A percentile compares a stretch with the other conserved stretches of the same genome.
These are phyloP conservation scores for Urechis unicinctus DNA, from an alignment of 2,888 invertebrate species.

Conservation along the genomic window DNA sequence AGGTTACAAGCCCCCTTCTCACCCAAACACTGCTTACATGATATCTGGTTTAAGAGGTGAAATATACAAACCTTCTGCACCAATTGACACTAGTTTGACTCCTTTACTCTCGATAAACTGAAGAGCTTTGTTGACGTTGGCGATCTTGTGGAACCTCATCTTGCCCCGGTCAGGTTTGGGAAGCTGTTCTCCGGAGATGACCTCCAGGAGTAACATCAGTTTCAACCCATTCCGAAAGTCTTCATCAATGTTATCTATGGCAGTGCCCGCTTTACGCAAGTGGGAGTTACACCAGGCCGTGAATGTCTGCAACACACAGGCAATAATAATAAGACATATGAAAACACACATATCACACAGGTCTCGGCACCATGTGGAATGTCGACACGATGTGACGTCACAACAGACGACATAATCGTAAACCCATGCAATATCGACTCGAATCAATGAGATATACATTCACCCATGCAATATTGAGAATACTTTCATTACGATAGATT, in stretches of 20 bases:
- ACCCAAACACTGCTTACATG: too few relatives aligned
- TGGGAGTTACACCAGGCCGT: slow-evolving; percentile 99
- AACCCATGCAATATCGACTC: too few relatives aligned
- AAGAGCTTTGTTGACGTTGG: slow-evolving; percentile 98
- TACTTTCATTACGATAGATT: too few relatives aligned
- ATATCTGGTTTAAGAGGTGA: too few relatives aligned
- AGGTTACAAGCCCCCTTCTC: too few relatives aligned
- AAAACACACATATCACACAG: too few relatives aligned
- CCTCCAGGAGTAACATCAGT: slow-evolving; percentile 96
- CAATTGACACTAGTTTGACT: slow-evolving; percentile 96
- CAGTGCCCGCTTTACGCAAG: slow-evolving; percentile 95
- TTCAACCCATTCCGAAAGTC: slow-evolving; percentile 99
- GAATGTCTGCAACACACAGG: slow-evolving; percentile 76
- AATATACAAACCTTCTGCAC: slow-evolving; percentile 98
- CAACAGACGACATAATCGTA: too few relatives aligned
- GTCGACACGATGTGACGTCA: too few relatives aligned
- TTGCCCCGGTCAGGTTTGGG: slow-evolving; percentile 99
- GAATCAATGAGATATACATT: too few relatives aligned
- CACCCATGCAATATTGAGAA: too few relatives aligned
- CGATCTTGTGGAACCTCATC: slow-evolving; percentile 97
- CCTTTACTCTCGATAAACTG: slow-evolving; percentile 99
- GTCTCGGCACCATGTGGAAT: too few relatives aligned
- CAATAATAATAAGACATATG: background rate
- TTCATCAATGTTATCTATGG: slow-evolving; percentile 98
- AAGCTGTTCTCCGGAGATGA: slow-evolving; percentile 90